Percentiles rank a stretch among this genome's conserved stretches.
phyloP scores from a whole-genome alignment of 2,797 vertebrate genomes.

The Loris lydekkerianus region DNA sequence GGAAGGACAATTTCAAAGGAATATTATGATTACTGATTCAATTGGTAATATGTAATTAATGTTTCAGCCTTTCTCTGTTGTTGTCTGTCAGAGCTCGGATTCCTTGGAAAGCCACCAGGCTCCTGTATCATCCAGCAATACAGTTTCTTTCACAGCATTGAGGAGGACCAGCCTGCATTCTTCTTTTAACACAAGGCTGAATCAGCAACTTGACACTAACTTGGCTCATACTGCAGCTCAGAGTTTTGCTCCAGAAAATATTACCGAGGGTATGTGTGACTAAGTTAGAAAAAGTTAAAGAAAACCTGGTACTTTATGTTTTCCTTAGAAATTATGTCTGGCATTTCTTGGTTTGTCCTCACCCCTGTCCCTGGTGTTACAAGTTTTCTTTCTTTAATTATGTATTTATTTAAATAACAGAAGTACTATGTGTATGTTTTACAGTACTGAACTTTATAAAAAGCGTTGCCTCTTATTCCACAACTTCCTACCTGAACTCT shows the following conservation, averaged over 20 bases:
- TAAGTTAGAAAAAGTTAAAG: background rate
- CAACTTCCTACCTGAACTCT: background rate
- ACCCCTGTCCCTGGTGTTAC: background rate
- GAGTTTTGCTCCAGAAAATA: background rate
- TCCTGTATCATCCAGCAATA: background rate
- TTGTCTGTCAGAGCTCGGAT: constrained; percentile 78
- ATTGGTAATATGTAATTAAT: background rate
- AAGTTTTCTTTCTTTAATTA: background rate
- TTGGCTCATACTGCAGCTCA: background rate
- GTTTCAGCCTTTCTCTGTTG: background rate
- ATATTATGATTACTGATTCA: background rate
- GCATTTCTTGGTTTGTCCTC: background rate
- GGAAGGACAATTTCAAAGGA: background rate
- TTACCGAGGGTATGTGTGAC: constrained; percentile 77
- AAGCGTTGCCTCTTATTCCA: background rate
- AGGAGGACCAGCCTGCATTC: constrained; percentile 30
- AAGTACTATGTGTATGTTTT: background rate
- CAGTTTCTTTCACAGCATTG: background rate
- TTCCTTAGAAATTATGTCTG: background rate
- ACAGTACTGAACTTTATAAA: background rate
- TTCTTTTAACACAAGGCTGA: background rate
- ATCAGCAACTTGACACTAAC: background rate
- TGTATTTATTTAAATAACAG: background rate
- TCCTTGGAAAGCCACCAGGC: constrained; percentile 3
- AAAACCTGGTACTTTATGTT: background rate